These are phyloP conservation scores for Perca schrenkii DNA, from an alignment of 2,113 vertebrate genomes.

Conservation along the genomic window DNA sequence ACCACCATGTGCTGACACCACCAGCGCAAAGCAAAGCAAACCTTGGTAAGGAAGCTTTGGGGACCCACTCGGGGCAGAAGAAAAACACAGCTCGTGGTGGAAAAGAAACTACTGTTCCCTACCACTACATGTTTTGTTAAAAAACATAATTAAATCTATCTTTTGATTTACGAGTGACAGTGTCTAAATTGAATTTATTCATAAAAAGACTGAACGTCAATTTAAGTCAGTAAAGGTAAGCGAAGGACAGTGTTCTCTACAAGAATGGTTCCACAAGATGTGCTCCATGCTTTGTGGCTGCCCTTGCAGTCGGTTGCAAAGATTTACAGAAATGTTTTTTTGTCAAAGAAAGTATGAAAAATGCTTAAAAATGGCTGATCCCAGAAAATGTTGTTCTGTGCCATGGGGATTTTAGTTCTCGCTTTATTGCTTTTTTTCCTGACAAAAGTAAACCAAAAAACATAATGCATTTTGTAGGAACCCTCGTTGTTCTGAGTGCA, in stretches of 20 bases:
- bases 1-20: slow-evolving; percentile 3
- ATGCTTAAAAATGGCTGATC: background rate
- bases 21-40: slow-evolving; percentile 4
- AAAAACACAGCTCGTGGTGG: background rate
- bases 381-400: background rate
- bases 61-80: background rate
- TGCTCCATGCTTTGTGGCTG: background rate
- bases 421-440: background rate
- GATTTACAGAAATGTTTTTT: background rate
- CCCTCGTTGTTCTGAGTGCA: background rate
- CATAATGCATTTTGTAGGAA: background rate
- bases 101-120: background rate
- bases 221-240: background rate
- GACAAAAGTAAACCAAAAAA: background rate
- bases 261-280: too few species aligned
- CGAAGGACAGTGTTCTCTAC: background rate
- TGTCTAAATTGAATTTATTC: background rate
- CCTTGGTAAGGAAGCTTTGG: background rate
- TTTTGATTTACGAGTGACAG: background rate
- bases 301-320: background rate
- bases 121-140: slow-evolving; percentile 11
- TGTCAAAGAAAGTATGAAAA: background rate
- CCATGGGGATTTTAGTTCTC: background rate
- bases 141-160: background rate
- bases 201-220: background rate